These are phyloP conservation scores for Mormyrops boulengeri DNA, from an alignment of 2,797 vertebrate genomes.

Conservation along the genomic window DNA sequence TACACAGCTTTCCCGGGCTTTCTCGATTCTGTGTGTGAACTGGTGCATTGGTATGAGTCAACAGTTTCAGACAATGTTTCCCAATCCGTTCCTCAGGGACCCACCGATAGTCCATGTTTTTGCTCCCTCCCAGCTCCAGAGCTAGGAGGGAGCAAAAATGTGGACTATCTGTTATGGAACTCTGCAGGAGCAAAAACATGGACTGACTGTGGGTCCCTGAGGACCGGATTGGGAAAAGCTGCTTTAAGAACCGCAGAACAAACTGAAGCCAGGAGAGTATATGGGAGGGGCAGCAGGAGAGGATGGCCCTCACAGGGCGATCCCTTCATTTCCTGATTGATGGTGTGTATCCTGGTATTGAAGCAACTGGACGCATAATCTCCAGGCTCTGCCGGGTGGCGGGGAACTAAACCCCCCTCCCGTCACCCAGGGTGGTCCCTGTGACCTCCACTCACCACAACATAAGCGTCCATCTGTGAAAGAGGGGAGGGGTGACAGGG, in stretches of 20 bases:
- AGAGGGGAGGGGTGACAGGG: not conserved
- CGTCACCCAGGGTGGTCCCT: slow-evolving; percentile 52
- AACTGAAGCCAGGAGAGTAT: slow-evolving; percentile 14
- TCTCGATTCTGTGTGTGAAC: slow-evolving; percentile 22
- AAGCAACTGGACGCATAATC: slow-evolving; percentile 60
- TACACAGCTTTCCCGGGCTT: slow-evolving; percentile 28
- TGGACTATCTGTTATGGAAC: not conserved
- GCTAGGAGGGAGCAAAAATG: not conserved
- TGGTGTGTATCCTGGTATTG: slow-evolving; percentile 57
- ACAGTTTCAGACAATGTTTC: not conserved
- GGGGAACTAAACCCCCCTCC: slow-evolving; percentile 51
- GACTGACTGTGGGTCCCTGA: not conserved
- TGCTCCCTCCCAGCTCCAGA: not conserved
- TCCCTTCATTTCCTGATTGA: slow-evolving; percentile 31
- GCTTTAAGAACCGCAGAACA: not conserved
- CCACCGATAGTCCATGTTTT: no score
- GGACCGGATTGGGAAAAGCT: not conserved
- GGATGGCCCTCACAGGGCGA: not conserved
- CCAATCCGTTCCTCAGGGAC: not conserved
- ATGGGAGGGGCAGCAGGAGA: not conserved
- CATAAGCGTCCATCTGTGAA: slow-evolving; percentile 77
- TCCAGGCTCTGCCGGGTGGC: slow-evolving; percentile 30
- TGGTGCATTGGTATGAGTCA: not conserved
- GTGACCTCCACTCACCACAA: slow-evolving; percentile 78
- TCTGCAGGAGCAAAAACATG: not conserved